Base-by-base conservation (phyloP, 2,113 vertebrate species). In the Hyla sarda region DNA sequence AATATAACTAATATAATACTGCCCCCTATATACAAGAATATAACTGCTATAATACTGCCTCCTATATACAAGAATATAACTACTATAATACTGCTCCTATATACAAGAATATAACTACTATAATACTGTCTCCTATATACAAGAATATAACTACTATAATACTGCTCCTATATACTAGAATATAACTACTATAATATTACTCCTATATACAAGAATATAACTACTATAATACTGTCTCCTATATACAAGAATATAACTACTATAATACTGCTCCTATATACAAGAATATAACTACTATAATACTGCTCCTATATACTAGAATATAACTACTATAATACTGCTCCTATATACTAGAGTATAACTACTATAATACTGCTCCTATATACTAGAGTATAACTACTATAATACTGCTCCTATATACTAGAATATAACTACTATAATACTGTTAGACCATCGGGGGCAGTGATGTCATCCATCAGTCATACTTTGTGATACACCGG, bases 1-100 rank as follows among this genome's bases (percentile, higher is more conserved):
- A 65, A 65, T 65, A 65, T 65, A 65, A 65, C 62, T 65, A 30
- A 25, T 65, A 30, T 65, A 65, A 65, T 30, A 65, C 62, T 65
- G 62, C n/a, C 62, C 3, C 62, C 62, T 30, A 65, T 65, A 6
- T 65, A 65, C 62, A 65, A 32, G 62, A 65, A 65, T 62, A 62
- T 62, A 62, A 62, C 58, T 62, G 13, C 58, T 62, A 62, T 62
- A 62, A 58, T 58, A 58, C 54, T 58, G 54, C n/a, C 54, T 8
- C 54, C 54, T 56, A 56, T 56, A 12, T 56, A 56, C 54, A 56
- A 62, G 58, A 25, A 62, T 62, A 62, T 62, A 62, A 62, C 58
- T 62, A 62, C 58, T 62, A 62, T 62, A 62, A 62, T 62, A 62
- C 58, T 62, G 58, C 58, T 13, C 58, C 58, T 62, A 62, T 62